Evolutionary conservation across 2,113 vertebrate species (phyloP), one percentile per base, ranked within the genome.

Genomic region (Oryzias melastigma): DNA sequence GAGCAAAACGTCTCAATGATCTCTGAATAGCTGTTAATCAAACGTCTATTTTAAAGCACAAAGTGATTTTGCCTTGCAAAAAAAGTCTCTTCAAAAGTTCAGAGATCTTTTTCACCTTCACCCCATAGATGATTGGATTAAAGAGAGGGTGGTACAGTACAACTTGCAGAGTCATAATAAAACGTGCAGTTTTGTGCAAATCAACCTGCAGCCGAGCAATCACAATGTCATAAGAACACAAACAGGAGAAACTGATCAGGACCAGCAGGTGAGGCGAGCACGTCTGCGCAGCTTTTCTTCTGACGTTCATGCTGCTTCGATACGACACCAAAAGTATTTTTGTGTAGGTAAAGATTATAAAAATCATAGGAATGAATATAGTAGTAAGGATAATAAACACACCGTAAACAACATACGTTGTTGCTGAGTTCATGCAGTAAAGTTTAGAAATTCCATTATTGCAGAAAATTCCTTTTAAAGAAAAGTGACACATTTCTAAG

Each of bases 231-330:
- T 64, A 76, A 0, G 58, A 13, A 49, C 7, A 3, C 6, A 82
- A 63, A 57, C 22, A 29, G 7, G 59, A 65, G 1, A 58, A 65
- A 19, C 14, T 58, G 15, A 69, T 24, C 7, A 82, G 43, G 18
- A 78, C 60, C 4, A 82, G 14, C 22, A 82, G 0, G 52, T 83
- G 81, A 3, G 81, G 81, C 15, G 80, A 17, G 50, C 81, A 80
- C 0, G 81, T 80, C 68, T 75, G 49, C 24, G 49, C 35, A 18
- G 74, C 81, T 44, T 78, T 81, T 25, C 0, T 75, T 52, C 68
- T 70, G 8, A 73, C 53, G 0, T 61, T 45, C 22, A 5, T 19
- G 12, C 44, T 7, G 19, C 74, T 66, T 16, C 0, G 8, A 25
- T 18, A 66, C 1, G 40, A 17, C 4, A 75, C 53, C 1, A 61